Percentiles rank a stretch among this genome's conserved stretches.
Conservation (phyloP, 1,140 invertebrate species). For the Drosophila elegans region DNA sequence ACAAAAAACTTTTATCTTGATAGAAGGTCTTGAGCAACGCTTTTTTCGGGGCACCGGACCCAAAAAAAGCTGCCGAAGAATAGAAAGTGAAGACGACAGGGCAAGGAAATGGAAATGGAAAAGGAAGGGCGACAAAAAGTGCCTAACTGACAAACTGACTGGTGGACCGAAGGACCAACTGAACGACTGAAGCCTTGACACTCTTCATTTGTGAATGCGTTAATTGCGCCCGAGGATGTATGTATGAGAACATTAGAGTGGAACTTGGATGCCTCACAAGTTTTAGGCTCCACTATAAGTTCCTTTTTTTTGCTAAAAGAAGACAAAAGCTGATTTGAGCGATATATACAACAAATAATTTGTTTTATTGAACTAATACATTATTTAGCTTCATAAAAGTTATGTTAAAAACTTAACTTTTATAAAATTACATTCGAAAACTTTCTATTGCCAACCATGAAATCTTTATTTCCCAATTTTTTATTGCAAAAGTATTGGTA, state of each 20-base stretch:
- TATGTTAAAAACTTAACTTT: too few relatives aligned
- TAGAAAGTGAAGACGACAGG: constrained; percentile 15
- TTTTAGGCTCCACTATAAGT: not conserved
- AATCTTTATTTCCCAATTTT: too few relatives aligned
- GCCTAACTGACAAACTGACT: constrained; percentile 45
- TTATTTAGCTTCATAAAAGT: too few relatives aligned
- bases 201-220: constrained; percentile 83
- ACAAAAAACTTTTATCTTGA: constrained; percentile 54
- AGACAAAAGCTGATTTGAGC: too few relatives aligned
- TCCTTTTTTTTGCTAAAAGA: not conserved
- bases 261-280: not conserved
- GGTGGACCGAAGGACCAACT: constrained; percentile 39
- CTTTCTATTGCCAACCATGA: too few relatives aligned
- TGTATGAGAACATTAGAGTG: constrained; percentile 25
- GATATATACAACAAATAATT: too few relatives aligned
- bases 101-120: constrained; percentile 24
- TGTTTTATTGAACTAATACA: too few relatives aligned
- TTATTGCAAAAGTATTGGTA: too few relatives aligned
- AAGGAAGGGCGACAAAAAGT: constrained; percentile 21
- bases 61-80: constrained; percentile 17
- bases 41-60: constrained; percentile 31
- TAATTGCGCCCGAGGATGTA: constrained; percentile 68
- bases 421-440: too few relatives aligned
- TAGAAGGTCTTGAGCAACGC: constrained; percentile 48
- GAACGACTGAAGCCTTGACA: constrained; percentile 73